These are phyloP conservation scores for Pelecanus crispus DNA, from an alignment of 2,113 vertebrate genomes.

Conservation along the genomic window DNA sequence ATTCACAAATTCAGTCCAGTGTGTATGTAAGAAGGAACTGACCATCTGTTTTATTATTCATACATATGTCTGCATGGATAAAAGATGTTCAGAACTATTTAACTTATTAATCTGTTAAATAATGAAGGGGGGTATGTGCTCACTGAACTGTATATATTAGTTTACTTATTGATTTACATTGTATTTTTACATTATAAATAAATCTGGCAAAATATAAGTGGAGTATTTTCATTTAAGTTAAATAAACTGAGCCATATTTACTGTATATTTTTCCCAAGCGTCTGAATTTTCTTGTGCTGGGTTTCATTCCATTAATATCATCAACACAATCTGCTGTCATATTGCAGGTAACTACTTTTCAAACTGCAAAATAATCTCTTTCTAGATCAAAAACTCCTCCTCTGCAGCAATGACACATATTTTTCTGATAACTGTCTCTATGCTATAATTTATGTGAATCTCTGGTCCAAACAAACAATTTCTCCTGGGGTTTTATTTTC, in stretches of 20 bases:
- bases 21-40: background rate
- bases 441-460: background rate
- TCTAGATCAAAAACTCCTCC: background rate
- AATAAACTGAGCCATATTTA: background rate
- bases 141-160: background rate
- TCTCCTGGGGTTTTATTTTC: background rate
- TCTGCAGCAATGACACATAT: background rate
- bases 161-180: background rate
- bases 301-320: background rate
- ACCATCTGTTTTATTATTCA: slow-evolving; percentile 20
- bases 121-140: background rate
- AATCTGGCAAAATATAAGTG: background rate
- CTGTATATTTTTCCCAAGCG: background rate
- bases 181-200: background rate
- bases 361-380: background rate
- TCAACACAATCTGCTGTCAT: slow-evolving; percentile 12
- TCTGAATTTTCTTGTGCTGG: background rate
- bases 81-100: background rate
- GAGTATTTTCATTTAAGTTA: background rate
- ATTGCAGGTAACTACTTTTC: slow-evolving; percentile 6
- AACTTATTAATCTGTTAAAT: background rate
- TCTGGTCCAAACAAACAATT: background rate
- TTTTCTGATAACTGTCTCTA: background rate
- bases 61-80: background rate
- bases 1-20: background rate